These are phyloP conservation scores for Schizotus pectinicornis DNA, from an alignment of 2,888 invertebrate genomes.

Conservation along the genomic window DNA sequence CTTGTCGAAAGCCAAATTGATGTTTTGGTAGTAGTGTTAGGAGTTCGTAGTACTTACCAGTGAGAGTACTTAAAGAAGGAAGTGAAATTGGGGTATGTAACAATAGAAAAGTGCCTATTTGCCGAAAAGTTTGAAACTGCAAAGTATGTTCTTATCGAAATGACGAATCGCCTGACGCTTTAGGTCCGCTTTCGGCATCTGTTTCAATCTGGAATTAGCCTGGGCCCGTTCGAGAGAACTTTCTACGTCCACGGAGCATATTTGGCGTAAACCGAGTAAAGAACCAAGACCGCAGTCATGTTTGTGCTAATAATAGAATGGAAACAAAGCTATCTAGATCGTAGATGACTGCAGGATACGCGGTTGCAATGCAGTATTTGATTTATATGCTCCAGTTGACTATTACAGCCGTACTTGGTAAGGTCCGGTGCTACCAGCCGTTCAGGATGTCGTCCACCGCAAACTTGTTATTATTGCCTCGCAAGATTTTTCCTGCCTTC, in stretches of 20 bases:
- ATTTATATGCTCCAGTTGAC: constrained; percentile 41
- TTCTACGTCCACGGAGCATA: constrained; percentile 8
- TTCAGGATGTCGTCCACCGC: constrained; percentile 30
- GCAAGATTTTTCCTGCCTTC: too few species aligned
- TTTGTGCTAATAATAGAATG: constrained; percentile 37
- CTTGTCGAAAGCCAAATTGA: too few species aligned
- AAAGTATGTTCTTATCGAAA: too few species aligned
- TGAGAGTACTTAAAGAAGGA: too few species aligned
- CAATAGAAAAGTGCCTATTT: too few species aligned
- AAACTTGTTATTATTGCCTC: constrained; percentile 17
- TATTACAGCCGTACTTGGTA: constrained; percentile 40
- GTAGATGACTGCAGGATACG: constrained; percentile 37
- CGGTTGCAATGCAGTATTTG: constrained; percentile 37
- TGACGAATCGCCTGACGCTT: too few species aligned
- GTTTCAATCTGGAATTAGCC: too few species aligned
- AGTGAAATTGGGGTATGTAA: too few species aligned
- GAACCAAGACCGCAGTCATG: constrained; percentile 19
- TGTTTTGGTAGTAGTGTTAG: too few species aligned
- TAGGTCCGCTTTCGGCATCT: too few species aligned
- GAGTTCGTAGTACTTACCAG: too few species aligned
- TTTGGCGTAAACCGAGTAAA: constrained; percentile 19
- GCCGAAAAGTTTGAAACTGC: too few species aligned
- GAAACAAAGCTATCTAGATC: constrained; percentile 41
- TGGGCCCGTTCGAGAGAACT: background rate
- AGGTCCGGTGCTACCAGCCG: constrained; percentile 37